These are phyloP conservation scores for Callospermophilus lateralis DNA, from an alignment of 2,113 vertebrate genomes.

Conservation along the genomic window DNA sequence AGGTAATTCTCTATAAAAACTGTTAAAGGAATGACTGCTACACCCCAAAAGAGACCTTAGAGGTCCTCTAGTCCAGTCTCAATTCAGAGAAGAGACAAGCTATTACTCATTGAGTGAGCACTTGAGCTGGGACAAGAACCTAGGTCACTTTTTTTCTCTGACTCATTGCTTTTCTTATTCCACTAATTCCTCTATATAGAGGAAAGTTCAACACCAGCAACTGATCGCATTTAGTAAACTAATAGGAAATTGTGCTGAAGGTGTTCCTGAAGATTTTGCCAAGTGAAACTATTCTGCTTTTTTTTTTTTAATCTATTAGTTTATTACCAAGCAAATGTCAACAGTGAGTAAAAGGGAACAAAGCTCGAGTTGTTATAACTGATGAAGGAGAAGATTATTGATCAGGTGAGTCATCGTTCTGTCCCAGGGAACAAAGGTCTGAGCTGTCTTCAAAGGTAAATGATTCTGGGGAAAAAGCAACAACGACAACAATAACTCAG, in stretches of 20 bases:
- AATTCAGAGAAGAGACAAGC: background rate
- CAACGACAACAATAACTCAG: background rate
- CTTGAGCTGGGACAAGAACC: background rate
- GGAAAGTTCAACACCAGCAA: background rate
- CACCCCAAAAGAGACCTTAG: background rate
- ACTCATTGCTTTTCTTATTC: background rate
- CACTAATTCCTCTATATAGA: background rate
- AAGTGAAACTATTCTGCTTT: constrained; percentile 32
- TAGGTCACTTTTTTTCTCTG: background rate
- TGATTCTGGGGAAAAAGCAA: background rate
- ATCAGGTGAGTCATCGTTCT: constrained; percentile 22
- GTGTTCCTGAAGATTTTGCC: constrained; percentile 25
- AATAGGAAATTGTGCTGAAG: background rate
- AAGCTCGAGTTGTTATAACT: background rate
- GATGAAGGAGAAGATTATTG: constrained; percentile 19
- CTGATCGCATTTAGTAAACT: background rate
- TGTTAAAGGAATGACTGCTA: background rate
- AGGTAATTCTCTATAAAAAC: background rate
- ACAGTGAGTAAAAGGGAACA: background rate
- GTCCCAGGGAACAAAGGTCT: constrained; percentile 10
- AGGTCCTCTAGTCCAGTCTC: background rate
- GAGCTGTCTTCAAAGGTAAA: constrained; percentile 55
- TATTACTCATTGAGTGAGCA: background rate
- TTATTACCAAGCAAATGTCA: constrained; percentile 56
- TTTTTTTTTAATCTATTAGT: constrained; percentile 37